phyloP scores from a whole-genome alignment of 2,888 invertebrate genomes.

The Trissolcus japonicus region DNA sequence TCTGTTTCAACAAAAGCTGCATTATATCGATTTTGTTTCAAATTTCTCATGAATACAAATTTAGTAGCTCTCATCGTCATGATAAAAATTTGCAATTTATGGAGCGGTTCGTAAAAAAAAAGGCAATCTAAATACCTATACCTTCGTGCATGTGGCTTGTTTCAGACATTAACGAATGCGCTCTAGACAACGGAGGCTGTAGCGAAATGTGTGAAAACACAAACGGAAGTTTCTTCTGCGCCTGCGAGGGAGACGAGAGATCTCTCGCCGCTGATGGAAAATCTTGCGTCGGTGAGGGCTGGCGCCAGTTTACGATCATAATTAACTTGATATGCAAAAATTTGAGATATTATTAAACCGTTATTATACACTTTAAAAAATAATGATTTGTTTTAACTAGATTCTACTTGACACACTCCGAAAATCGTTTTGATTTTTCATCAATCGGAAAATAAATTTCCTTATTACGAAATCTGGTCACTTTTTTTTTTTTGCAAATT shows the following conservation, averaged over 20 bases:
- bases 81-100: constrained; percentile 1
- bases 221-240: constrained; percentile 78
- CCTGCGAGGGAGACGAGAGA: constrained; percentile 76
- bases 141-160: constrained; percentile 35
- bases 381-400: too few species aligned
- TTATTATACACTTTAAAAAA: too few species aligned
- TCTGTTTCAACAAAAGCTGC: too few species aligned
- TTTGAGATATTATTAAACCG: neutral
- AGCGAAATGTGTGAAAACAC: constrained; percentile 79
- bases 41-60: neutral
- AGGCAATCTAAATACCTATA: constrained; percentile 16
- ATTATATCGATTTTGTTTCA: neutral
- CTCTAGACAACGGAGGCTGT: constrained; percentile 78
- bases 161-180: constrained; percentile 75
- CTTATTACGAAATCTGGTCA: too few species aligned
- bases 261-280: constrained; percentile 69
- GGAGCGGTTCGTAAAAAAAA: neutral
- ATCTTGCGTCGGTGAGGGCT: constrained; percentile 68
- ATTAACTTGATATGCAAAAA: neutral
- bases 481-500: too few species aligned
- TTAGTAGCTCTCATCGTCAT: neutral
- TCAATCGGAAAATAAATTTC: too few species aligned
- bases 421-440: too few species aligned
- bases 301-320: neutral
- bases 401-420: too few species aligned